Evolutionary conservation across 2,797 vertebrate genomes (phyloP).

Genomic region (Anableps anableps): DNA sequence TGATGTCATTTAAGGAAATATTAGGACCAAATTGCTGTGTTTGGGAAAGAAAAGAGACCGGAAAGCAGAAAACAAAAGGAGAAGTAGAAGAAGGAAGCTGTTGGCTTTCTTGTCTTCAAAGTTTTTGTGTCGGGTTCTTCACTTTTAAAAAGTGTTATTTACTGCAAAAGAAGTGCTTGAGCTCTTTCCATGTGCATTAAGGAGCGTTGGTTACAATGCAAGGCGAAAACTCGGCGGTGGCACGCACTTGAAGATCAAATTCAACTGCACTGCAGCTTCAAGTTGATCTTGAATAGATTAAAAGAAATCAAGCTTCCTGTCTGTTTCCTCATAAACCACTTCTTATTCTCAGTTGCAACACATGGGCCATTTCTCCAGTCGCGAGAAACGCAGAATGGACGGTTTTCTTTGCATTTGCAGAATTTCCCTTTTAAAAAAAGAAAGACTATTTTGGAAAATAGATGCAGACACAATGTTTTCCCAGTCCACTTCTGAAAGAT

Average conservation of each 20-base stretch:
- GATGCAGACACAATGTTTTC: background rate
- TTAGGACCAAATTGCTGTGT: background rate
- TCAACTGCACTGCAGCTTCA: background rate
- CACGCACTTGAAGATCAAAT: background rate
- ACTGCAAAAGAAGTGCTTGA: background rate
- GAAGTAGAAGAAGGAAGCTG: background rate
- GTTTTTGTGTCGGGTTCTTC: background rate
- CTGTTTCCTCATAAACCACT: slow-evolving; percentile 21
- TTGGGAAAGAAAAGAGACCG: no score
- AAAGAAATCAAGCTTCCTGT: slow-evolving; percentile 44
- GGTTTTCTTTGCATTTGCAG: background rate
- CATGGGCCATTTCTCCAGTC: background rate
- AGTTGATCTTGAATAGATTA: background rate
- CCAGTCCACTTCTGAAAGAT: background rate
- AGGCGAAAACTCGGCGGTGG: background rate
- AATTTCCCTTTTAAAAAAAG: slow-evolving; percentile 19
- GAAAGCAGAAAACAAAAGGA: slow-evolving; percentile 2
- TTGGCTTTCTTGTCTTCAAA: background rate
- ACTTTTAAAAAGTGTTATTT: background rate
- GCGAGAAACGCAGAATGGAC: background rate
- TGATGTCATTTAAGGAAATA: background rate
- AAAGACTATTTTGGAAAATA: background rate
- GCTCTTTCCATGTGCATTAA: background rate
- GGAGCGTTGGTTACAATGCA: background rate
- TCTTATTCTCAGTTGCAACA: slow-evolving; percentile 37